These are phyloP conservation scores for Alentia gelatinosa DNA, from an alignment of 2,888 invertebrate species.

Conservation along the genomic window DNA sequence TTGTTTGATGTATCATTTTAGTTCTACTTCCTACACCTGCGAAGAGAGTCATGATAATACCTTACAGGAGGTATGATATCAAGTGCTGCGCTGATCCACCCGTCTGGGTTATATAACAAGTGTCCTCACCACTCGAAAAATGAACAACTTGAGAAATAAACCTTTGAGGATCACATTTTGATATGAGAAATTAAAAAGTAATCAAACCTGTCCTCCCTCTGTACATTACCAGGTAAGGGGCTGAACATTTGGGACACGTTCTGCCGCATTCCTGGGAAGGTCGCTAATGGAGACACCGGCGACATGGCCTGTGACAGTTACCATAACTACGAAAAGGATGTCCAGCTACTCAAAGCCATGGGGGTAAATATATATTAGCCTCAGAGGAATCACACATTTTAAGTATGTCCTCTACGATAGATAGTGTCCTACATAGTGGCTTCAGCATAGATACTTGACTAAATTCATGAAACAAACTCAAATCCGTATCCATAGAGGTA, in stretches of 20 bases:
- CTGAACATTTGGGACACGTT: conserved; percentile 86
- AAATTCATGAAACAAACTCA: background rate
- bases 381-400: background rate
- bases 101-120: background rate
- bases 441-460: background rate
- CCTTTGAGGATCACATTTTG: background rate
- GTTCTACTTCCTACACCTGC: background rate
- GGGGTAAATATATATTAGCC: conserved; percentile 76
- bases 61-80: background rate
- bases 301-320: conserved; percentile 86
- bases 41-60: background rate
- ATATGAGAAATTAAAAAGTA: background rate
- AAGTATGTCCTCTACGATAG: background rate
- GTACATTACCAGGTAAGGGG: conserved; percentile 72
- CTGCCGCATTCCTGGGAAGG: conserved; percentile 81
- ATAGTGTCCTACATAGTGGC: background rate
- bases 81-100: no score
- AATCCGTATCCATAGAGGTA: background rate
- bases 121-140: background rate
- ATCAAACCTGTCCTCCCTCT: background rate
- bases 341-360: conserved; percentile 82
- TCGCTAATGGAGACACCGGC: conserved; percentile 74
- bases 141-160: background rate
- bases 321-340: conserved; percentile 84
- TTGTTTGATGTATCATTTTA: no score